Evolutionary conservation across 2,888 invertebrate genomes (phyloP).

Genomic region (Homarus gammarus): DNA sequence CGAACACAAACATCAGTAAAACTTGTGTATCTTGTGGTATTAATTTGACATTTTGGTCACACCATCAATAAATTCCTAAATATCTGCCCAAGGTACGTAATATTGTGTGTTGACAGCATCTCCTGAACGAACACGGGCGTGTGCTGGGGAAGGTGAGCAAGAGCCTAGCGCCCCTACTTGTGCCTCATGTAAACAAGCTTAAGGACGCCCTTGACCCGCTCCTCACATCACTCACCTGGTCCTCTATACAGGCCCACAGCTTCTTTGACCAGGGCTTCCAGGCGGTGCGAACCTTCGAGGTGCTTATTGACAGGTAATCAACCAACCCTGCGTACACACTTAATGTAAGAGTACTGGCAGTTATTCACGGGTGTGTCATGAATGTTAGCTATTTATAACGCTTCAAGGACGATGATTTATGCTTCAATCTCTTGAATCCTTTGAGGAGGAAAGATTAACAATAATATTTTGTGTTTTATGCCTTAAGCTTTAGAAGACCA

Average conservation of each 20-base stretch:
- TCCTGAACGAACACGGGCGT: slow-evolving; percentile 79
- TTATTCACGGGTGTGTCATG: too few relatives aligned
- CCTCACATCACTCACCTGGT: slow-evolving; percentile 90
- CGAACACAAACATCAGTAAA: too few relatives aligned
- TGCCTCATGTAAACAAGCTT: slow-evolving; percentile 91
- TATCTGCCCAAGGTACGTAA: background rate
- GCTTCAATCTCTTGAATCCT: background rate
- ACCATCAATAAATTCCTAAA: too few relatives aligned
- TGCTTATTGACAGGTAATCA: slow-evolving; percentile 83
- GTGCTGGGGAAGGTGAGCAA: slow-evolving; percentile 81
- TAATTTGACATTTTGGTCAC: too few relatives aligned
- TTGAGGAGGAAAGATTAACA: background rate
- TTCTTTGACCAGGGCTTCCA: slow-evolving; percentile 88
- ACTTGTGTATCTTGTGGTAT: too few relatives aligned
- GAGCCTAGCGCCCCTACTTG: slow-evolving; percentile 93
- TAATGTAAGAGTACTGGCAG: too few relatives aligned
- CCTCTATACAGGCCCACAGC: slow-evolving; percentile 88
- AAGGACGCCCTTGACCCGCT: slow-evolving; percentile 91
- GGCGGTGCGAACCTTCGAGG: slow-evolving; percentile 89
- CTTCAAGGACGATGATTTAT: too few relatives aligned
- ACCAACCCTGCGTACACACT: too few relatives aligned
- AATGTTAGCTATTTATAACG: too few relatives aligned
- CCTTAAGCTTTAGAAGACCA: too few relatives aligned
- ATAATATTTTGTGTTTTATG: too few relatives aligned
- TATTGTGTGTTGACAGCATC: slow-evolving; percentile 78